These are phyloP conservation scores for Alca torda DNA, from an alignment of 2,797 vertebrate species.

Conservation along the genomic window DNA sequence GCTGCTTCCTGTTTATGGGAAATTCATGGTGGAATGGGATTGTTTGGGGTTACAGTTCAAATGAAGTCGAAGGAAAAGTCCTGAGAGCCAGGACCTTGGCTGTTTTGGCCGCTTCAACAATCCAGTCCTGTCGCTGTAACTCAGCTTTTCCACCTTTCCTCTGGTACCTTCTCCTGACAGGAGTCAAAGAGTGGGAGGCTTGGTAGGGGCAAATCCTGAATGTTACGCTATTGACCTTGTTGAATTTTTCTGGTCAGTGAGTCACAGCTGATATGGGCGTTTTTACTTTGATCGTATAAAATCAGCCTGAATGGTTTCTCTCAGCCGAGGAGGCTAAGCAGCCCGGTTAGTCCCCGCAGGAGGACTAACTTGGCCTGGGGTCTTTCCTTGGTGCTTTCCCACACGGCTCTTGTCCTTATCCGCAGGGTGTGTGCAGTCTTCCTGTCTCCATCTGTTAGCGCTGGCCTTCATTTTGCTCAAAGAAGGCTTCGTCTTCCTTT, in stretches of 20 bases:
- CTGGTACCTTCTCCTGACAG: neutral
- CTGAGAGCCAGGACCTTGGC: neutral
- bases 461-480: neutral
- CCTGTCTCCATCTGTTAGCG: neutral
- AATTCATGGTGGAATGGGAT: neutral
- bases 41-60: neutral
- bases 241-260: neutral
- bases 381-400: neutral
- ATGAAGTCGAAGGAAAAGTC: neutral
- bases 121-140: neutral
- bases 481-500: neutral
- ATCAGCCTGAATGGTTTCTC: neutral
- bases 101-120: neutral
- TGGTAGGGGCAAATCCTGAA: neutral
- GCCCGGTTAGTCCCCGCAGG: neutral
- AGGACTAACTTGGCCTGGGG: neutral
- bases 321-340: neutral
- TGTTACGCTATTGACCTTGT: neutral
- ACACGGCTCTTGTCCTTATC: neutral
- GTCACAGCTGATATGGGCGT: neutral
- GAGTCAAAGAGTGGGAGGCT: neutral
- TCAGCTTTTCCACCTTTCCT: neutral
- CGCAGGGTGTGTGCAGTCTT: neutral
- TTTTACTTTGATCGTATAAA: neutral
- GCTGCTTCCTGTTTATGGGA: conserved; percentile 17